Conservation (phyloP, 2,888 invertebrate genomes). For the Abrostola triplasia region DNA sequence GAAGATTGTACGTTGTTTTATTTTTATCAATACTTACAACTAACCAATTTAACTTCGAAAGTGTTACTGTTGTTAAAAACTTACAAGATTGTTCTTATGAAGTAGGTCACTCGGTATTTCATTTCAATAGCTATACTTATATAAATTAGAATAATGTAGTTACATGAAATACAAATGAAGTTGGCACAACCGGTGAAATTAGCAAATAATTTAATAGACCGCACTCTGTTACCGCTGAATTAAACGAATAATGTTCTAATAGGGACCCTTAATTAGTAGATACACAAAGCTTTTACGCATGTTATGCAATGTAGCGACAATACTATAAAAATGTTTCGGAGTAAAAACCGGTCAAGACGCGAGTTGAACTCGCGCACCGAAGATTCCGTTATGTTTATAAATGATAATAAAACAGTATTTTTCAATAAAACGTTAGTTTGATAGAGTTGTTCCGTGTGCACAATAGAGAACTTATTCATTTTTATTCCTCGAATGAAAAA, state of each 20-base stretch:
- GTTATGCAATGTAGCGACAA: slow-evolving; percentile 20
- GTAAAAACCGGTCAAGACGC: neutral
- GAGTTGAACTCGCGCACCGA: too few relatives aligned
- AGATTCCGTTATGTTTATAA: too few relatives aligned
- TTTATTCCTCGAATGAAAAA: slow-evolving; percentile 44
- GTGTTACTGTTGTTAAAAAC: slow-evolving; percentile 29
- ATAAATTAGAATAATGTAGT: slow-evolving; percentile 29
- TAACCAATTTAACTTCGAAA: slow-evolving; percentile 24
- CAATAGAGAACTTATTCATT: slow-evolving; percentile 19
- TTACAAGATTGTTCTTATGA: slow-evolving; percentile 26
- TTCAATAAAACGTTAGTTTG: slow-evolving; percentile 29
- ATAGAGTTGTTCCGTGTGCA: slow-evolving; percentile 23
- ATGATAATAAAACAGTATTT: too few relatives aligned
- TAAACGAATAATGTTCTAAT: slow-evolving; percentile 46
- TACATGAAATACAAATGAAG: slow-evolving; percentile 54
- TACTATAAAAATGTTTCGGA: too few relatives aligned
- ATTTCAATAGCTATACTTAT: slow-evolving; percentile 9
- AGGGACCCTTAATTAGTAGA: slow-evolving; percentile 26
- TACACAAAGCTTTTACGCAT: slow-evolving; percentile 25
- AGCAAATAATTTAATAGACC: slow-evolving; percentile 62
- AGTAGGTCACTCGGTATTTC: slow-evolving; percentile 20
- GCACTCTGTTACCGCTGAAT: slow-evolving; percentile 58
- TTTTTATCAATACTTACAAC: slow-evolving; percentile 44
- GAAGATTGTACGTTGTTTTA: slow-evolving; percentile 27
- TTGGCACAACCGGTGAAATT: slow-evolving; percentile 59